These are phyloP conservation scores for Muntiacus muntjak DNA, from an alignment of 2,113 vertebrate genomes.

Conservation along the genomic window DNA sequence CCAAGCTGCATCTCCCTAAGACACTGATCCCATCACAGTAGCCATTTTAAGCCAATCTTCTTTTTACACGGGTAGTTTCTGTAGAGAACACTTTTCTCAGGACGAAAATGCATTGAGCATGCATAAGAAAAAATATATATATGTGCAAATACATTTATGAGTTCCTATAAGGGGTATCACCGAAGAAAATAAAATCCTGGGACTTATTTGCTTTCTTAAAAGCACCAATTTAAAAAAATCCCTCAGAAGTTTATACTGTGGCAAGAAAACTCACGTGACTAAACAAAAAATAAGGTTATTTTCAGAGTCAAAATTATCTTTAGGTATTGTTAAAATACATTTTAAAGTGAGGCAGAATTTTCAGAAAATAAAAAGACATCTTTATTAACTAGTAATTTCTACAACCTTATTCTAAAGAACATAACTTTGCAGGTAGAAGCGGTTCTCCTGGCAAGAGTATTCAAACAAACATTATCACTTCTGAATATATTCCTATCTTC, in stretches of 20 bases:
- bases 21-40: conserved; percentile 89
- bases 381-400: conserved; percentile 58
- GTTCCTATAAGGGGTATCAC: conserved; percentile 74
- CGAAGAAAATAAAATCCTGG: conserved; percentile 79
- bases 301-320: conserved; percentile 65
- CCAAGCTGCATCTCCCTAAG: conserved; percentile 93
- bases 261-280: conserved; percentile 75
- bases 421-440: conserved; percentile 44
- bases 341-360: conserved; percentile 70
- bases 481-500: conserved; percentile 50
- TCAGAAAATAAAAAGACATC: conserved; percentile 65
- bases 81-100: conserved; percentile 91
- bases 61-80: conserved; percentile 92
- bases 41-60: conserved; percentile 89
- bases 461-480: conserved; percentile 48
- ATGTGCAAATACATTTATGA: conserved; percentile 81
- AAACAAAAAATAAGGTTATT: conserved; percentile 69
- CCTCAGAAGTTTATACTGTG: conserved; percentile 74
- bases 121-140: conserved; percentile 83
- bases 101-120: conserved; percentile 89
- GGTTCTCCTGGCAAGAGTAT: conserved; percentile 25
- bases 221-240: conserved; percentile 65
- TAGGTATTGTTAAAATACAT: conserved; percentile 58
- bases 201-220: conserved; percentile 75
- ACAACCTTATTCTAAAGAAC: conserved; percentile 44